Percentiles rank a stretch among this genome's conserved stretches.
These are phyloP conservation scores for Caenorhabditis sp. DNA, from an alignment of 2,888 invertebrate species.

Conservation along the genomic window DNA sequence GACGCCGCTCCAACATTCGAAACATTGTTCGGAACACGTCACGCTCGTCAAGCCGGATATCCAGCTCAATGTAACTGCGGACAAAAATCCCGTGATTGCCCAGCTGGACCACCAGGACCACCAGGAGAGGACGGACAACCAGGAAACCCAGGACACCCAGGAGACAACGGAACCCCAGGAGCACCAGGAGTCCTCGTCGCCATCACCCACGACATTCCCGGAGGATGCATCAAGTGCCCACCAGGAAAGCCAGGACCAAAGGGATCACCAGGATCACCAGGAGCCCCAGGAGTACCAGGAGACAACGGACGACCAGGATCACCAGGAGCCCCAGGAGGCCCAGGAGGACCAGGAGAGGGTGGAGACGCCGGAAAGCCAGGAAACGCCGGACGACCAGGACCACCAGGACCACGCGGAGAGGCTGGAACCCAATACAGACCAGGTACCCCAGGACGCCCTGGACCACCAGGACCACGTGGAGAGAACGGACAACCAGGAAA, in stretches of 20 bases:
- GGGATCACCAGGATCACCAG: constrained; percentile 46
- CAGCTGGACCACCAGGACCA: constrained; percentile 60
- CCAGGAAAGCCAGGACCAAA: constrained; percentile 50
- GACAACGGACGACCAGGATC: constrained; percentile 46
- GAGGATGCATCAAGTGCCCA: constrained; percentile 58
- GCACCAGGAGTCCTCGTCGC: constrained; percentile 55
- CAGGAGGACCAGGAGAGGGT: constrained; percentile 41
- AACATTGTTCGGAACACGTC: constrained; percentile 52
- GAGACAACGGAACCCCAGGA: constrained; percentile 57
- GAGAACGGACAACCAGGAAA: constrained; percentile 52
- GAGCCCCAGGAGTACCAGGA: constrained; percentile 49
- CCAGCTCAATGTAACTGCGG: constrained; percentile 59
- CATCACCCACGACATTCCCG: constrained; percentile 58
- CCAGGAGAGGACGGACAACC: constrained; percentile 53
- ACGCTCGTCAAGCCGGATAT: constrained; percentile 49
- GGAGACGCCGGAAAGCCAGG: constrained; percentile 50
- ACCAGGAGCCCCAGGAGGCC: constrained; percentile 46
- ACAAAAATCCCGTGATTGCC: constrained; percentile 53
- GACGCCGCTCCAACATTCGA: constrained; percentile 52
- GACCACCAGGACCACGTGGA: constrained; percentile 56
- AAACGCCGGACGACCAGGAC: constrained; percentile 48
- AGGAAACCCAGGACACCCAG: constrained; percentile 52
- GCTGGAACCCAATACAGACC: constrained; percentile 53
- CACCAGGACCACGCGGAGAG: constrained; percentile 52
- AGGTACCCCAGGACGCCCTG: constrained; percentile 51